Percentiles rank a stretch among this genome's conserved stretches.
Evolutionary conservation across 2,888 invertebrate genomes (phyloP).

Genomic region (Tenthredo notha): DNA sequence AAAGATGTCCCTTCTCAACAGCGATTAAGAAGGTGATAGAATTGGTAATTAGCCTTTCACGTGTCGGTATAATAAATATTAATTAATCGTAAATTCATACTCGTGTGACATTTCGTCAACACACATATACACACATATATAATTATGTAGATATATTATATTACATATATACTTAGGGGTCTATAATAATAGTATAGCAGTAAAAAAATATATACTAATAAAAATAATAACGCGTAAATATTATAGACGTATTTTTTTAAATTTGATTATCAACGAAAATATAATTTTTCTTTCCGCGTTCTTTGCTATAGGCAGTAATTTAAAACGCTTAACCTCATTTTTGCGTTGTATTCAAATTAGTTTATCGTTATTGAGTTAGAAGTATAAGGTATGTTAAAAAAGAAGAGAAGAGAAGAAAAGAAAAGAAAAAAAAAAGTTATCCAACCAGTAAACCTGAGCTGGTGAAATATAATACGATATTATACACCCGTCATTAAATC

Average conservation of each 20-base stretch:
- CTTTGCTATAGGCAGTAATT: neutral
- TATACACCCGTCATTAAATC: neutral
- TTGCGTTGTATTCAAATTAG: constrained; percentile 26
- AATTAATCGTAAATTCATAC: neutral
- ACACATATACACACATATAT: neutral
- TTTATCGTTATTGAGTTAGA: constrained; percentile 38
- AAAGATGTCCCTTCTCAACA: neutral
- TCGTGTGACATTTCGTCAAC: neutral
- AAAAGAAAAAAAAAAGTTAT: neutral
- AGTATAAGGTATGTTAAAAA: neutral
- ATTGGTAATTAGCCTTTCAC: neutral
- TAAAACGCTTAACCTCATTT: constrained; percentile 38
- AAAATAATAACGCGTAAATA: neutral
- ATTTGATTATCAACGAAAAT: constrained; percentile 8
- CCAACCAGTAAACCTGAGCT: neutral
- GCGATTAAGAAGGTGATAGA: constrained; percentile 10
- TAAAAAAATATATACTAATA: too few species aligned
- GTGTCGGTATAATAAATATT: constrained; percentile 25
- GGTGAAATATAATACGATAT: neutral
- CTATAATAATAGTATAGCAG: too few species aligned
- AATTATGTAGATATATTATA: neutral
- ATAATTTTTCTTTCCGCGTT: neutral
- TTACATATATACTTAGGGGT: too few species aligned
- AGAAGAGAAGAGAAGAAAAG: neutral
- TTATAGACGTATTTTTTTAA: neutral